These are phyloP conservation scores for Muntiacus muntjak DNA, from an alignment of 2,113 vertebrate genomes.

Conservation along the genomic window DNA sequence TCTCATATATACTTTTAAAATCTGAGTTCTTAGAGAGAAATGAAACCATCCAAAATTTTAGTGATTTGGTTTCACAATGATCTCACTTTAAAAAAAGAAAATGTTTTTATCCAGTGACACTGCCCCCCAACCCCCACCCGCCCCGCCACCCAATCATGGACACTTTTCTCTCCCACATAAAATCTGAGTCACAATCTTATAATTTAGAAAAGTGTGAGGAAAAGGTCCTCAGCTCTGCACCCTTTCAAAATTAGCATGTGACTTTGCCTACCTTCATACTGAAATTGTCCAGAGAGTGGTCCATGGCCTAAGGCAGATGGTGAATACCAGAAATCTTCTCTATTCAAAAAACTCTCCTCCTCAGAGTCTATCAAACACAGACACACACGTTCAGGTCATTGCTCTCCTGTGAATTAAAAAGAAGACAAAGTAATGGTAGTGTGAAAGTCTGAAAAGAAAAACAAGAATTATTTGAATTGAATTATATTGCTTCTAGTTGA, in stretches of 20 bases:
- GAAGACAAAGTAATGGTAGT: not conserved
- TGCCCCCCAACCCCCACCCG: not conserved
- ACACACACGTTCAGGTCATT: not conserved
- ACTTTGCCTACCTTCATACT: not conserved
- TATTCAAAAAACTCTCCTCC: not conserved
- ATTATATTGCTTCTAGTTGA: not conserved
- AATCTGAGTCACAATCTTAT: not conserved
- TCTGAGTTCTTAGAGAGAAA: constrained; percentile 57
- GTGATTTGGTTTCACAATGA: constrained; percentile 12
- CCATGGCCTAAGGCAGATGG: not conserved
- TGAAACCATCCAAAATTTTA: constrained; percentile 40
- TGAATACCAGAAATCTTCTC: not conserved
- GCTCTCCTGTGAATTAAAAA: not conserved
- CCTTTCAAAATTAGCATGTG: not conserved
- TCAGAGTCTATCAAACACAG: not conserved
- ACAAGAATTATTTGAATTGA: not conserved
- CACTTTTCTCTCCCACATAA: not conserved
- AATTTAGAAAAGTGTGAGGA: not conserved
- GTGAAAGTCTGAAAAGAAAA: not conserved
- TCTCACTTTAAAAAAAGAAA: constrained; percentile 24
- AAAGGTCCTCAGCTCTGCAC: not conserved
- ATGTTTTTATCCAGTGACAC: not conserved
- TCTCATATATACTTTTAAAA: constrained; percentile 72
- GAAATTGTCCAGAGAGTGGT: not conserved
- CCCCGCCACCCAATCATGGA: not conserved